These are phyloP conservation scores for Charina bottae DNA, from an alignment of 2,113 vertebrate genomes.

Conservation along the genomic window DNA sequence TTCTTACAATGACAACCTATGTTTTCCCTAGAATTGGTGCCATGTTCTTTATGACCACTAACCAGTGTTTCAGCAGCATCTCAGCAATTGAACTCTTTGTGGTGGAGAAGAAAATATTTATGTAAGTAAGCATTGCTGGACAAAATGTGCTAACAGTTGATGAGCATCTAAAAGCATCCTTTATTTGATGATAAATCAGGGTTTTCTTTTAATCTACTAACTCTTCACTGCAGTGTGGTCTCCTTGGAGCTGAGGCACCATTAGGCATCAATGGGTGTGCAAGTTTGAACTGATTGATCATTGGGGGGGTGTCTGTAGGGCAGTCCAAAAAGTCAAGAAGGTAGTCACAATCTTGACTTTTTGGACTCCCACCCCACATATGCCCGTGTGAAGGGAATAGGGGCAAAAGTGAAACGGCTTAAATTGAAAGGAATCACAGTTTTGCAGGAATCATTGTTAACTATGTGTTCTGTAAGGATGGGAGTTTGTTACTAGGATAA, in stretches of 20 bases:
- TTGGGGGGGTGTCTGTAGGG: not conserved
- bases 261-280: no score
- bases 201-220: not conserved
- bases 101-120: slow-evolving; percentile 90
- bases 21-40: slow-evolving; percentile 79
- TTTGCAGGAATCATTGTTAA: not conserved
- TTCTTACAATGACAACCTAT: not conserved
- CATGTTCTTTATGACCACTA: slow-evolving; percentile 90
- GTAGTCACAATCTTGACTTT: not conserved
- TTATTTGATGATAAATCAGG: not conserved
- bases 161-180: not conserved
- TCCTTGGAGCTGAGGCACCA: not conserved
- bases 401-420: not conserved
- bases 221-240: not conserved
- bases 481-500: not conserved
- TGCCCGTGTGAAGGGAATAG: not conserved
- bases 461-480: not conserved
- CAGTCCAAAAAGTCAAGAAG: not conserved
- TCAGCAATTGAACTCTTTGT: slow-evolving; percentile 91
- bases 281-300: not conserved
- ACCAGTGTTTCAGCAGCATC: slow-evolving; percentile 90
- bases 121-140: slow-evolving; percentile 75
- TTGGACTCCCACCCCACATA: not conserved
- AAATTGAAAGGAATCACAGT: not conserved
- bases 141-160: not conserved